These are phyloP conservation scores for Gymnoscopelus microlampas DNA, from an alignment of 2,797 vertebrate species.

Conservation along the genomic window DNA sequence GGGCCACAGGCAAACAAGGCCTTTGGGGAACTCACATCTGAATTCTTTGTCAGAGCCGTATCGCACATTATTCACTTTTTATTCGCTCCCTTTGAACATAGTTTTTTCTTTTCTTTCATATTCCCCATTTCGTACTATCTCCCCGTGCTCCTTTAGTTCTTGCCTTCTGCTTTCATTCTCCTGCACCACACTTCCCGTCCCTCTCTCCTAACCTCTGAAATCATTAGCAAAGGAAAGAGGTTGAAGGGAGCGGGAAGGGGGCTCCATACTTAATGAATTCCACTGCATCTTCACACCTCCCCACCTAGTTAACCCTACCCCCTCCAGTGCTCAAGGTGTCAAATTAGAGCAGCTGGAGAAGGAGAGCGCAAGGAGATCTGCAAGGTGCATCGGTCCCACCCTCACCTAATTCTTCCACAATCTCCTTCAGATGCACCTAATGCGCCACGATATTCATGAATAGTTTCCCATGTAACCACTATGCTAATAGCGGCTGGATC, in stretches of 20 bases:
- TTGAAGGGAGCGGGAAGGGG: conserved; percentile 75
- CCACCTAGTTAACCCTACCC: conserved; percentile 86
- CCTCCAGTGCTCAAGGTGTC: conserved; percentile 89
- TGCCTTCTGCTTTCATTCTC: conserved; percentile 6
- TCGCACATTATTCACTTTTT: conserved; percentile 5
- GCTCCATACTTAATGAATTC: conserved; percentile 93
- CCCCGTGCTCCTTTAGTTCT: not conserved
- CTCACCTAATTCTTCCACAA: conserved; percentile 56
- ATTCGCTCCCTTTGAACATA: conserved; percentile 21
- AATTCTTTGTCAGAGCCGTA: conserved; percentile 19
- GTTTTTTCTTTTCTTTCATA: conserved; percentile 38
- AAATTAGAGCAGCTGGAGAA: conserved; percentile 89
- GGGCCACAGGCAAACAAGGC: conserved; percentile 48
- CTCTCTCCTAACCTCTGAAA: conserved; percentile 88
- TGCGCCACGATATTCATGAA: conserved; percentile 68
- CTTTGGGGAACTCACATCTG: conserved; percentile 11
- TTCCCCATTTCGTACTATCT: conserved; percentile 38
- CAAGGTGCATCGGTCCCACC: conserved; percentile 62
- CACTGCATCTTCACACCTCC: conserved; percentile 86
- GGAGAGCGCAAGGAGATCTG: conserved; percentile 78
- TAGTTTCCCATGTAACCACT: conserved; percentile 60
- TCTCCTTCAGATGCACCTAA: conserved; percentile 69
- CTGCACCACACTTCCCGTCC: conserved; percentile 7
- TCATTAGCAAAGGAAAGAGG: conserved; percentile 88
- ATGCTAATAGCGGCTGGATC: conserved; percentile 63